A percentile compares a stretch with the other conserved stretches of the same genome.
phyloP scores from a whole-genome alignment of 2,113 vertebrate genomes.

The Nicator chloris region DNA sequence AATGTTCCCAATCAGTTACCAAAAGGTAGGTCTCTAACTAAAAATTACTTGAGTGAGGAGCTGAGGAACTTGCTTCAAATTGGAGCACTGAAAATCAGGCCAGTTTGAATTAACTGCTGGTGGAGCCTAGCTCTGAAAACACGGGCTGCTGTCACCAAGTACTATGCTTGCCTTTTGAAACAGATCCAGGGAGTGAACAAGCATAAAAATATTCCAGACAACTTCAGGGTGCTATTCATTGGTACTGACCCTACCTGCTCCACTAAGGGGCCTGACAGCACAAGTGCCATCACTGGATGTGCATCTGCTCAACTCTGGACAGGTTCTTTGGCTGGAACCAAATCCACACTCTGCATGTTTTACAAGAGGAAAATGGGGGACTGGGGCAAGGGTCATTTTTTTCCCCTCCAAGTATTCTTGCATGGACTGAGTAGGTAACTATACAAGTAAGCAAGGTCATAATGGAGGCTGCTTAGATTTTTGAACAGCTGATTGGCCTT shows the following conservation, averaged over 20 bases:
- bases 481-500: background rate
- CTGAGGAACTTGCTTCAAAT: background rate
- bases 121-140: background rate
- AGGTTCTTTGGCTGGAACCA: background rate
- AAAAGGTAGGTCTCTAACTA: constrained; percentile 32
- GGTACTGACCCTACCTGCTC: background rate
- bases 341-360: background rate
- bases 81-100: constrained; percentile 13
- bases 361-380: background rate
- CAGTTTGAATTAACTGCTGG: background rate
- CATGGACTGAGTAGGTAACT: background rate
- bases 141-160: background rate
- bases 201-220: background rate
- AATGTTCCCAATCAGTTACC: constrained; percentile 6
- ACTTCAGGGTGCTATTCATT: background rate
- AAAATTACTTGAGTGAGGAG: background rate
- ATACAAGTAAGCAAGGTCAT: background rate
- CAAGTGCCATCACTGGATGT: background rate
- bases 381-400: background rate
- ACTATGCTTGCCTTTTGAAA: background rate
- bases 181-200: background rate
- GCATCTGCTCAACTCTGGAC: background rate
- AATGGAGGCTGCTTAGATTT: background rate
- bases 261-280: background rate
- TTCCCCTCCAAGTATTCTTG: background rate